Conservation (phyloP, 2,797 vertebrate genomes). For the Semotilus atromaculatus region DNA sequence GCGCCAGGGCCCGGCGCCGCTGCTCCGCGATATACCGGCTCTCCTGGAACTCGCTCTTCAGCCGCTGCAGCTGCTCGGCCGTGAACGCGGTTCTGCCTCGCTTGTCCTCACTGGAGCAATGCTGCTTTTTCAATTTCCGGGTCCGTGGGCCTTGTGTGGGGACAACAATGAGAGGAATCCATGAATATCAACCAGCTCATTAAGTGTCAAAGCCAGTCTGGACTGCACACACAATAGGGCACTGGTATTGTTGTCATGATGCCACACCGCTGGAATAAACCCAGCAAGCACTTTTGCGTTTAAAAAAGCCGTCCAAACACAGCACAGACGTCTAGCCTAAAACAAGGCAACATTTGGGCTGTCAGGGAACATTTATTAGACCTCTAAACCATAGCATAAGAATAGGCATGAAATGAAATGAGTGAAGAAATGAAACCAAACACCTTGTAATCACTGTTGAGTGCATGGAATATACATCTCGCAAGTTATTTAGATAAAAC, state of each 20-base stretch:
- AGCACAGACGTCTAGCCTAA: too few species aligned
- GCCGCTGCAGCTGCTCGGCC: conserved; percentile 92
- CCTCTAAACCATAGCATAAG: too few species aligned
- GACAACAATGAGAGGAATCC: conserved; percentile 63
- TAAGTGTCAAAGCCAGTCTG: neutral
- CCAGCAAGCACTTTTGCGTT: too few species aligned
- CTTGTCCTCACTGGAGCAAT: conserved; percentile 92
- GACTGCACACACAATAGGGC: neutral
- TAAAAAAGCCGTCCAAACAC: too few species aligned
- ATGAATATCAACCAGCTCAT: conserved; percentile 55
- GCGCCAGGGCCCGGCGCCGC: conserved; percentile 88
- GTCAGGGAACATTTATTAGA: too few species aligned
- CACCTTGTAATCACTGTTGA: too few species aligned
- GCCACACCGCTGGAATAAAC: neutral
- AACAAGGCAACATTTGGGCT: too few species aligned
- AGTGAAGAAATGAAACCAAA: too few species aligned
- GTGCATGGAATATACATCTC: too few species aligned
- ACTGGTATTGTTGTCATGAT: neutral
- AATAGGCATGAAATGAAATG: too few species aligned
- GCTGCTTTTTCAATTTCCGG: conserved; percentile 94
- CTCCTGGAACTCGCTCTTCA: conserved; percentile 91
- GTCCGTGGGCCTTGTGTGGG: conserved; percentile 90
- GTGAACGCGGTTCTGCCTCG: conserved; percentile 93
- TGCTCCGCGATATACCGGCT: conserved; percentile 95
- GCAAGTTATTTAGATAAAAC: too few species aligned